Conservation (phyloP, 1,140 invertebrate genomes). For the Odontomachus brunneus region DNA sequence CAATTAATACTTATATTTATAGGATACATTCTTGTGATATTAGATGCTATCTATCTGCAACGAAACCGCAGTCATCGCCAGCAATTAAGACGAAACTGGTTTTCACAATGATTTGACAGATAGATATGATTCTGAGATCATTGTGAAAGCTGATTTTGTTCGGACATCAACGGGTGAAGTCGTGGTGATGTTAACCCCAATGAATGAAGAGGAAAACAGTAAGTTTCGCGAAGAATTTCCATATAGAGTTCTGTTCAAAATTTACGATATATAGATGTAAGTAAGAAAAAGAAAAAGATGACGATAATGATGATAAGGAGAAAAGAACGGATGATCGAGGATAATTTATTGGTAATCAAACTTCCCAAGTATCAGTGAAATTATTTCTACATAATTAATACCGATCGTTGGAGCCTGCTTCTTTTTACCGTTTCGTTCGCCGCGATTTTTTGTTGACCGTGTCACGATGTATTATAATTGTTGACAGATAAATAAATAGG, state of each 20-base stretch:
- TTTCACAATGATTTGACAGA: constrained; percentile 97
- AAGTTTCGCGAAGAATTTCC: neutral
- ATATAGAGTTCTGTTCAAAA: no score
- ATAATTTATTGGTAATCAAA: neutral
- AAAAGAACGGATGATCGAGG: no score
- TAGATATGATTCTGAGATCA: constrained; percentile 94
- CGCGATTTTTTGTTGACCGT: constrained; percentile 70
- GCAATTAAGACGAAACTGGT: constrained; percentile 91
- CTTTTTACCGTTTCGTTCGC: neutral
- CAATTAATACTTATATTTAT: neutral
- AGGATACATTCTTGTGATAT: constrained; percentile 1
- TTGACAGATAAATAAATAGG: constrained; percentile 85
- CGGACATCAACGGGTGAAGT: constrained; percentile 75
- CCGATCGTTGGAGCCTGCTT: neutral
- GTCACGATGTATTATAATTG: constrained; percentile 81
- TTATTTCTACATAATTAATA: constrained; percentile 13
- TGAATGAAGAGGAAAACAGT: neutral
- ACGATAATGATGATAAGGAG: no score
- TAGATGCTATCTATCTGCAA: constrained; percentile 12
- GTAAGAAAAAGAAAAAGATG: no score
- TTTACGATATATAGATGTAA: no score
- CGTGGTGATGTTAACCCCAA: neutral
- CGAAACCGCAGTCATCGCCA: constrained; percentile 3
- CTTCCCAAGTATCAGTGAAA: neutral
- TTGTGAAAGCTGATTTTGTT: constrained; percentile 97